A percentile compares a stretch with the other conserved stretches of the same genome.
These are phyloP conservation scores for Orientallactaga sibirica DNA, from an alignment of 2,797 vertebrate genomes.

Conservation along the genomic window DNA sequence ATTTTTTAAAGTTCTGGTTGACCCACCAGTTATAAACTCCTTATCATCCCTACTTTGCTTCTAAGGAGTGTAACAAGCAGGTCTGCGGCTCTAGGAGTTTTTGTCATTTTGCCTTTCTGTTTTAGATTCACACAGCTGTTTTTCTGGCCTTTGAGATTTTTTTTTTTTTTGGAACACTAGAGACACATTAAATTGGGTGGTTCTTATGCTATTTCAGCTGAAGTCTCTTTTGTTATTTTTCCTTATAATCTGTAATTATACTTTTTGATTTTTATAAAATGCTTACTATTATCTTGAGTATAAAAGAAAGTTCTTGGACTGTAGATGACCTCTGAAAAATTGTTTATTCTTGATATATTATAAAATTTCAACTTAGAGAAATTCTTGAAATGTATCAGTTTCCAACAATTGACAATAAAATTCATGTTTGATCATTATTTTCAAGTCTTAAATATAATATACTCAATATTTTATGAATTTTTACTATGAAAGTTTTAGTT, in stretches of 20 bases:
- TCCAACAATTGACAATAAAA: slow-evolving; percentile 23
- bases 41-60: not conserved
- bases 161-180: not conserved
- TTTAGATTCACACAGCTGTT: not conserved
- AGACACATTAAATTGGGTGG: not conserved
- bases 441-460: slow-evolving; percentile 11
- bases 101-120: not conserved
- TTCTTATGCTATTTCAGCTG: not conserved
- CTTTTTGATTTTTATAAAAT: slow-evolving; percentile 14
- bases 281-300: not conserved
- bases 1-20: not conserved
- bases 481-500: not conserved
- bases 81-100: not conserved
- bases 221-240: not conserved
- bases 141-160: not conserved
- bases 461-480: not conserved
- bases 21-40: not conserved
- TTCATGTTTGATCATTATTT: slow-evolving; percentile 31
- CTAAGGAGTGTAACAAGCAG: not conserved
- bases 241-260: not conserved
- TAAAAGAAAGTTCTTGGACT: slow-evolving; percentile 4
- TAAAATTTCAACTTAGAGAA: slow-evolving; percentile 25
- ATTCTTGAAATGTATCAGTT: not conserved
- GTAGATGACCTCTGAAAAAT: not conserved
- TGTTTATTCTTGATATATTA: not conserved